Evolutionary conservation across 2,888 invertebrate genomes (phyloP).

Genomic region (Tipula helvola): DNA sequence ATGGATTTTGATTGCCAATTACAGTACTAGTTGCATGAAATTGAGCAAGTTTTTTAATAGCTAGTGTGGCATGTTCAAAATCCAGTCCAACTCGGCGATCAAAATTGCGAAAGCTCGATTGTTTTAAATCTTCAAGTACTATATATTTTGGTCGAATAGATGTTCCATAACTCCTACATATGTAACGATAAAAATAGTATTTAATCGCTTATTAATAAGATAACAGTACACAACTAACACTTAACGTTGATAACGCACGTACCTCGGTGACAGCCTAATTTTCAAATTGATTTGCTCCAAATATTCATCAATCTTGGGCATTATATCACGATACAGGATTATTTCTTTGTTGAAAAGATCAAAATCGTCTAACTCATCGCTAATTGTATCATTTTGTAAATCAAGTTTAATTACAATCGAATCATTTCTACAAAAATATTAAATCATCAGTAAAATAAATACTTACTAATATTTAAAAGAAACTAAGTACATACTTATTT

Average conservation of each 20-base stretch:
- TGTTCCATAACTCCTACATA: neutral
- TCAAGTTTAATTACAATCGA: neutral
- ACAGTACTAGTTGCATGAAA: constrained; percentile 42
- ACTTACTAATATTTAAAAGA: neutral
- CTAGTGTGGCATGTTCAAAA: constrained; percentile 35
- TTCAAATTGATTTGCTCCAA: constrained; percentile 21
- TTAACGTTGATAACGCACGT: neutral
- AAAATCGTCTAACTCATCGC: constrained; percentile 17
- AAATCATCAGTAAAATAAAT: neutral
- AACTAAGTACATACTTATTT: neutral
- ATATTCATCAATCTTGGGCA: neutral
- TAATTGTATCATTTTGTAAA: neutral
- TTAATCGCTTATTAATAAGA: neutral
- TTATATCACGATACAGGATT: constrained; percentile 25
- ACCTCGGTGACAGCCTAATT: neutral
- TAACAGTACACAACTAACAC: neutral
- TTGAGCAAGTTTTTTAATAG: constrained; percentile 38
- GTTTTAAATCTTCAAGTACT: constrained; percentile 40
- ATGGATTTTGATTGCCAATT: constrained; percentile 22
- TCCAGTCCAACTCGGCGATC: constrained; percentile 39
- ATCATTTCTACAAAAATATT: neutral
- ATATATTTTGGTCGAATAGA: neutral
- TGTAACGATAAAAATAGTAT: neutral
- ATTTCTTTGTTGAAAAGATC: constrained; percentile 25
- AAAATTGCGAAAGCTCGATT: constrained; percentile 37